Evolutionary conservation across 1,140 invertebrate species (phyloP), one percentile per base, ranked within the genome.

Genomic region (Doryteuthis pealeii): DNA sequence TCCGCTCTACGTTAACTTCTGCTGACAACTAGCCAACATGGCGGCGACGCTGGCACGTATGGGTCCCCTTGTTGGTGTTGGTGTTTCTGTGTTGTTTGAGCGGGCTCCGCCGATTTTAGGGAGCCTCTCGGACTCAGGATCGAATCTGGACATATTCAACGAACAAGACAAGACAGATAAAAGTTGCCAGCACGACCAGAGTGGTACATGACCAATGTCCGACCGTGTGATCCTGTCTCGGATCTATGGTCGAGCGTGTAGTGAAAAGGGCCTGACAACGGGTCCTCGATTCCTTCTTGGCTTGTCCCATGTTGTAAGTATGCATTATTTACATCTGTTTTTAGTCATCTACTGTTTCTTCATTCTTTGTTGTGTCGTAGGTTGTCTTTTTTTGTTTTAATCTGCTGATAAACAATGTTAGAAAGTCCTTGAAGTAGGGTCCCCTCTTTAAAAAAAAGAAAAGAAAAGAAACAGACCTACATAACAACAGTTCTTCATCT

Each of bases 251-350:
- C 18, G 84, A 88, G 70, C n/a, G n/a, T 88, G 87, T 77, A 83
- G 82, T 74, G 79, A 80, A 71, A 78, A 76, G 45, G 84, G 84
- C 65, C 75, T 88, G 43, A 79, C 81, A 30, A 75, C 79, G 72
- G 78, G 87, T 33, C 87, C 76, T 73, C 28, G 83, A 87, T 81
- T 74, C 84, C 84, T 31, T 72, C 72, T 58, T 87, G 86, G 86
- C 81, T 82, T 32, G 79, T 79, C n/a, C n/a, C 72, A 81, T 81
- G 40, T 70, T 87, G 86, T 87, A 81, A 87, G 85, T 87, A 78
- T n/a, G 68, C 32, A 18, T 22, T 70, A 32, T 62, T 30, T 62
- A n/a, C 58, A 26, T 15, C 58, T 15, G 35, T 40, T 40, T 40
- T 40, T 10, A 40, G 10, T n/a, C 28, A 26, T 32, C 32, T 67